phyloP scores from a whole-genome alignment of 2,888 invertebrate species.

The Pterobdella sp. region DNA sequence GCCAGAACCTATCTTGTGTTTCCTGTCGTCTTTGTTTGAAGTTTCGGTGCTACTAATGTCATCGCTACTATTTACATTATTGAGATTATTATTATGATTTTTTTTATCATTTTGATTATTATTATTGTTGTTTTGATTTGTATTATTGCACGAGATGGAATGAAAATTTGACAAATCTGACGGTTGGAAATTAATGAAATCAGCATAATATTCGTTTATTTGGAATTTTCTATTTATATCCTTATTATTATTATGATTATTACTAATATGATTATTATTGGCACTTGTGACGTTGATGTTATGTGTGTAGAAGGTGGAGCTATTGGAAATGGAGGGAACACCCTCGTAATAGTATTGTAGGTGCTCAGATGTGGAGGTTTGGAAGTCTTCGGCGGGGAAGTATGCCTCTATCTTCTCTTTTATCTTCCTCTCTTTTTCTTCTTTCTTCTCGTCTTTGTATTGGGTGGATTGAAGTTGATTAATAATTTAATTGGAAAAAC shows the following conservation, averaged over 20 bases:
- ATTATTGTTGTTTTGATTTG: not conserved
- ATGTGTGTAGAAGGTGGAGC: not conserved
- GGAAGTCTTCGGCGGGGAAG: not conserved
- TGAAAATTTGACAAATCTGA: not conserved
- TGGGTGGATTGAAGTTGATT: not conserved
- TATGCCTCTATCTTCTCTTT: slow-evolving; percentile 1
- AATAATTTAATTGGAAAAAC: too few relatives aligned
- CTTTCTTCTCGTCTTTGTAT: too few relatives aligned
- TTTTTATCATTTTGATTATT: slow-evolving; percentile 16
- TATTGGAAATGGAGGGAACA: not conserved
- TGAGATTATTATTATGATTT: not conserved
- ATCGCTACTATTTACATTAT: not conserved
- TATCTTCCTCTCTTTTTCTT: not conserved
- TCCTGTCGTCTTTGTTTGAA: too few relatives aligned
- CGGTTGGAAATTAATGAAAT: not conserved
- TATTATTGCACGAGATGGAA: slow-evolving; percentile 8
- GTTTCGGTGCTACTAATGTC: too few relatives aligned
- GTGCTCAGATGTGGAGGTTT: slow-evolving; percentile 7
- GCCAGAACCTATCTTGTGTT: too few relatives aligned
- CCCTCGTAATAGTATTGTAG: not conserved
- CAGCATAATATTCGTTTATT: not conserved
- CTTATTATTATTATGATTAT: slow-evolving; percentile 9
- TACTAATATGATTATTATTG: not conserved
- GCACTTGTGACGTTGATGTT: not conserved
- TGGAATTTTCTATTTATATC: not conserved